Conservation (phyloP, 2,888 invertebrate genomes). For the Drosophila lutescens region DNA sequence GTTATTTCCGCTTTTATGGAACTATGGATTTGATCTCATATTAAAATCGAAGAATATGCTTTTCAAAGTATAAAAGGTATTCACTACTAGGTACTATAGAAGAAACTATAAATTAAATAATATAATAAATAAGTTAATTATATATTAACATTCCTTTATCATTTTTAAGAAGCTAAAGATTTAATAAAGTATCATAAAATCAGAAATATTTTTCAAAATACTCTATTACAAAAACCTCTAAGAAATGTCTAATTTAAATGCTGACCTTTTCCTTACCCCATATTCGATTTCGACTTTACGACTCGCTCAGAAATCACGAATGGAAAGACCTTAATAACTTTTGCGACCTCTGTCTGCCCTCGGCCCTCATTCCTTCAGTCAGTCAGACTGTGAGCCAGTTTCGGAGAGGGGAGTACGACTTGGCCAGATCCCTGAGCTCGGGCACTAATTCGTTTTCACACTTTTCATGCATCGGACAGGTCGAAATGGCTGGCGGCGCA, state of each 20-base stretch:
- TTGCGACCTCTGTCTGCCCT: slow-evolving; percentile 32
- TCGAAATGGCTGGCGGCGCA: slow-evolving; percentile 54
- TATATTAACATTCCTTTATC: too few species aligned
- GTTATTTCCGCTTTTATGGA: too few species aligned
- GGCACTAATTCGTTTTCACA: slow-evolving; percentile 76
- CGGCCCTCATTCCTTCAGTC: slow-evolving; percentile 6
- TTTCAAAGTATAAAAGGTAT: too few species aligned
- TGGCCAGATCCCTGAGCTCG: slow-evolving; percentile 23
- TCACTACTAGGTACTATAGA: too few species aligned
- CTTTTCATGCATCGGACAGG: slow-evolving; percentile 70
- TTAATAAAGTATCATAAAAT: too few species aligned
- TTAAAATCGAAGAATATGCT: too few species aligned
- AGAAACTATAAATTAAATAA: too few species aligned
- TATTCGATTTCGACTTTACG: background rate
- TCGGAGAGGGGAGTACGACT: slow-evolving; percentile 1
- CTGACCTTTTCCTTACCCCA: background rate
- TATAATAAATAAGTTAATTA: too few species aligned
- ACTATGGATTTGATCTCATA: too few species aligned
- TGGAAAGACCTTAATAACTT: slow-evolving; percentile 22
- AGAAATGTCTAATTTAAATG: background rate
- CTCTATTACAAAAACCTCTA: too few species aligned
- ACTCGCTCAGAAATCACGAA: slow-evolving; percentile 11
- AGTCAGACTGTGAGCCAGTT: background rate
- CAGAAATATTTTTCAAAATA: too few species aligned
- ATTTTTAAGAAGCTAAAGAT: too few species aligned